phyloP scores from a whole-genome alignment of 2,797 vertebrate species.

The Poecile montanus region DNA sequence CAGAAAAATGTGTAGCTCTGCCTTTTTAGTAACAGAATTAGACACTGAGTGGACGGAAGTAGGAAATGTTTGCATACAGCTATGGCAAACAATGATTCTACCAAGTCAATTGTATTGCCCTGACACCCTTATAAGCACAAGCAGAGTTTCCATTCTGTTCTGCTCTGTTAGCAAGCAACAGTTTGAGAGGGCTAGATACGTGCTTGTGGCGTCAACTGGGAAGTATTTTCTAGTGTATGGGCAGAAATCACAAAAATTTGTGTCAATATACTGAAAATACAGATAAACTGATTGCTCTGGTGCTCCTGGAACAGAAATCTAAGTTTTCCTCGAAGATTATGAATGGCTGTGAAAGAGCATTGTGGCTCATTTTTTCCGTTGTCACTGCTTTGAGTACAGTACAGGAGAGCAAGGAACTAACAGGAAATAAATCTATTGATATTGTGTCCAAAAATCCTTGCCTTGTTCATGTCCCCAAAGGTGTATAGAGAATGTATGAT shows the following conservation, averaged over 20 bases:
- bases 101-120: background rate
- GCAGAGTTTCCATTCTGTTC: background rate
- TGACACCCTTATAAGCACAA: background rate
- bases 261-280: background rate
- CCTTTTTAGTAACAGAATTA: background rate
- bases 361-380: background rate
- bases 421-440: background rate
- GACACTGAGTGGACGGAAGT: background rate
- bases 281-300: background rate
- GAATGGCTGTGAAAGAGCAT: background rate
- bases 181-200: background rate
- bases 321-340: background rate
- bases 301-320: background rate
- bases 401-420: background rate
- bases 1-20: background rate
- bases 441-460: background rate
- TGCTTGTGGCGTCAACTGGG: background rate
- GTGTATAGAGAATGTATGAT: background rate
- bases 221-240: background rate
- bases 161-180: background rate
- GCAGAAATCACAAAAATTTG: background rate
- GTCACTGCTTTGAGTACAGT: background rate
- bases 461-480: background rate
- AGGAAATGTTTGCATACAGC: background rate
- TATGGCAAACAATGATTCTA: background rate